These are phyloP conservation scores for Petrolisthes cinctipes DNA, from an alignment of 2,888 invertebrate species.

Conservation along the genomic window DNA sequence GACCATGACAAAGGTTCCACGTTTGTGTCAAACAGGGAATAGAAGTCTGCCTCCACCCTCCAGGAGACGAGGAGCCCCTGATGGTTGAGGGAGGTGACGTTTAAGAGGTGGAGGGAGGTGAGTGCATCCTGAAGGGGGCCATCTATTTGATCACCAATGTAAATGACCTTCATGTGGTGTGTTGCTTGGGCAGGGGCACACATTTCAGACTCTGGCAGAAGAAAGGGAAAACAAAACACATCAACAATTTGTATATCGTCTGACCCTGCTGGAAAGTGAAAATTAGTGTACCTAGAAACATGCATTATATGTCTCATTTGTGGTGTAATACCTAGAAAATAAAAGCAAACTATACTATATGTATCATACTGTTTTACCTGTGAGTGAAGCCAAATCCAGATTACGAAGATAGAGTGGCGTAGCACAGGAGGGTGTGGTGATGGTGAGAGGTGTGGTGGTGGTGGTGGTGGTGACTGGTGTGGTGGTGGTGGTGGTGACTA, in stretches of 20 bases:
- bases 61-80: conserved; percentile 49
- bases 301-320: neutral
- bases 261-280: too few species aligned
- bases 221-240: neutral
- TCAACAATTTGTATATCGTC: neutral
- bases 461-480: neutral
- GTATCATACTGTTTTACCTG: conserved; percentile 17
- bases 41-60: conserved; percentile 47
- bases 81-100: conserved; percentile 46
- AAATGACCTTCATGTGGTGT: conserved; percentile 20
- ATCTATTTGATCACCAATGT: conserved; percentile 46
- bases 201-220: conserved; percentile 27
- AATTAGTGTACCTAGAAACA: neutral
- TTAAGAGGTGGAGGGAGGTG: conserved; percentile 34
- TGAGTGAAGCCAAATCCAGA: conserved; percentile 14
- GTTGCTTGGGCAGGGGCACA: conserved; percentile 16
- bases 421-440: conserved; percentile 41
- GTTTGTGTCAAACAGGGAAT: neutral
- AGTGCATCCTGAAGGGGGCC: conserved; percentile 29
- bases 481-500: neutral
- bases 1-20: conserved; percentile 49
- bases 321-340: too few species aligned
- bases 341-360: neutral
- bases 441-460: neutral
- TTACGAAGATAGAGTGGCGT: conserved; percentile 32